Conservation (phyloP, 2,113 vertebrate genomes). For the Pseudorectes ferrugineus region DNA sequence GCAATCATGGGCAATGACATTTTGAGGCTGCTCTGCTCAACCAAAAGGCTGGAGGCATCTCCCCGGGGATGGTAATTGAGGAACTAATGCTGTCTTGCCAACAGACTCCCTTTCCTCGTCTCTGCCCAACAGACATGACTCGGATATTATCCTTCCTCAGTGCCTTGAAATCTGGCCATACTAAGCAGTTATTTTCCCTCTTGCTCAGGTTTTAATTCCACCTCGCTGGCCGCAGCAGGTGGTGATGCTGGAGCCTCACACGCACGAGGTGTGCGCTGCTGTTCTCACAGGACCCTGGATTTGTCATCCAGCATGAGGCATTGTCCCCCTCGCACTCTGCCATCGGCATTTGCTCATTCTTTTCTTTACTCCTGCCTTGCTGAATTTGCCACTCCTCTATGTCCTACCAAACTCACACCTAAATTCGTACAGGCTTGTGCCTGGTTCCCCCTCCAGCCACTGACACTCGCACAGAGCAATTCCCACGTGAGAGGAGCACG, state of each 20-base stretch:
- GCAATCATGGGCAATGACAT: neutral
- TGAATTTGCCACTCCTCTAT: neutral
- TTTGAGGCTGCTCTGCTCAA: neutral
- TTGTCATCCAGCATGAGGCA: neutral
- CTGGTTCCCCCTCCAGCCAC: neutral
- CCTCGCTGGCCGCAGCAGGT: slow-evolving; percentile 20
- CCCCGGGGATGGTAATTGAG: neutral
- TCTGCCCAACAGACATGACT: neutral
- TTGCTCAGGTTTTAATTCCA: neutral
- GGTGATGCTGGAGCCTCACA: neutral
- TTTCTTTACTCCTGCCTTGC: neutral
- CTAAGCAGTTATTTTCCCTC: neutral
- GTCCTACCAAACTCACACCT: neutral
- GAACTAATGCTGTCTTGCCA: neutral
- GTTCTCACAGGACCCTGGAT: neutral
- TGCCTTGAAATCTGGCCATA: neutral
- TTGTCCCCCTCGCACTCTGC: neutral
- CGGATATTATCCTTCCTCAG: neutral
- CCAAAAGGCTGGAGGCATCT: neutral
- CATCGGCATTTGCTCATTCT: neutral
- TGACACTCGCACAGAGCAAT: neutral
- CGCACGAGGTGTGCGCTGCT: neutral
- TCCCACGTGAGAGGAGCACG: rapidly evolving
- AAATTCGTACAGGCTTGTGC: neutral
- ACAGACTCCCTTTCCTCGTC: neutral